Evolutionary conservation across 2,888 invertebrate species (phyloP).

Genomic region (Blastobasis lacticolella): DNA sequence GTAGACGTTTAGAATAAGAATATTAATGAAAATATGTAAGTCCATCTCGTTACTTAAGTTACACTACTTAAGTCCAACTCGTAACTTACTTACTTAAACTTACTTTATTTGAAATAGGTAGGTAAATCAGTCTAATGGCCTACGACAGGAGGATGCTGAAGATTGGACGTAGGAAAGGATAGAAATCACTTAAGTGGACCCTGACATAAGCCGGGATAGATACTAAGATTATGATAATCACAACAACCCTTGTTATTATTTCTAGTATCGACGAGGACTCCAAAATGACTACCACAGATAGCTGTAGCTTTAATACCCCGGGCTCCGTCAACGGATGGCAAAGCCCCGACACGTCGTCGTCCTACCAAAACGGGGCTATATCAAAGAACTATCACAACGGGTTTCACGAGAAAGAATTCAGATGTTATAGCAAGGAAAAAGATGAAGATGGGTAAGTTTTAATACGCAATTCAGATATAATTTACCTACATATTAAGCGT

Average conservation of each 20-base stretch:
- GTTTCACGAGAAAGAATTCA: constrained; percentile 31
- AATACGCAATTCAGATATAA: too few relatives aligned
- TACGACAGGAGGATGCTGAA: too few relatives aligned
- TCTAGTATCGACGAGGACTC: constrained; percentile 71
- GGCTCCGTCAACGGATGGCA: constrained; percentile 76
- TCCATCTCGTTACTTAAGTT: too few relatives aligned
- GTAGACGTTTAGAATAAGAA: too few relatives aligned
- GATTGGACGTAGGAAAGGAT: too few relatives aligned
- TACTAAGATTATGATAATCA: neutral
- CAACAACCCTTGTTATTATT: neutral
- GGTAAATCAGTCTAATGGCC: too few relatives aligned
- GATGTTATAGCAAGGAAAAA: constrained; percentile 26
- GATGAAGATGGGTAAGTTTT: constrained; percentile 14
- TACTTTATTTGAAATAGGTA: too few relatives aligned
- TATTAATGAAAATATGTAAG: too few relatives aligned
- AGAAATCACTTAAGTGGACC: too few relatives aligned
- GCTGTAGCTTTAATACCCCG: constrained; percentile 70
- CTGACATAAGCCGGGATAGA: neutral
- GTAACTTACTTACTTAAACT: too few relatives aligned
- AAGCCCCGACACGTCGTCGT: constrained; percentile 57
- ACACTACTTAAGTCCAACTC: too few relatives aligned
- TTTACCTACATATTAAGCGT: too few relatives aligned
- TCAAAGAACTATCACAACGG: constrained; percentile 62
- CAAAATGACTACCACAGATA: constrained; percentile 76
- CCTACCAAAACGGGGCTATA: constrained; percentile 62